Percentiles rank a stretch among this genome's conserved stretches.
Conservation (phyloP, 2,888 invertebrate species). For the Coleophora deauratella region DNA sequence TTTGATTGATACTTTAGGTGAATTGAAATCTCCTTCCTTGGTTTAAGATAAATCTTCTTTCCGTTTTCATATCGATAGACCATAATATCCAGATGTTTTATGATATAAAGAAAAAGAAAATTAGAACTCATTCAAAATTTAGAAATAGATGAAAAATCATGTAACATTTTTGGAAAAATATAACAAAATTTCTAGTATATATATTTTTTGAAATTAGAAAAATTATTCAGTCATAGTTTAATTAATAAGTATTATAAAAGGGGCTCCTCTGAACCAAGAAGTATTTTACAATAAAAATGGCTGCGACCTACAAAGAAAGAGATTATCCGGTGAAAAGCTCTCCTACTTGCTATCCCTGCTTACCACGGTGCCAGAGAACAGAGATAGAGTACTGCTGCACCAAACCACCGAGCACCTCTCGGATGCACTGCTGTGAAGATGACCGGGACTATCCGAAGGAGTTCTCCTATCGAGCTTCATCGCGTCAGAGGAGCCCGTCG, state of each 20-base stretch:
- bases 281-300: constrained; percentile 2
- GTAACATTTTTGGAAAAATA: constrained; percentile 15
- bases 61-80: too few relatives aligned
- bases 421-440: constrained; percentile 30
- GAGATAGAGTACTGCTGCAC: constrained; percentile 34
- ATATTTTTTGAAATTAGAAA: constrained; percentile 16
- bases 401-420: constrained; percentile 26
- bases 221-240: too few relatives aligned
- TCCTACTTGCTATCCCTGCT: constrained; percentile 32
- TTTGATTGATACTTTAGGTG: too few relatives aligned
- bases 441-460: too few relatives aligned
- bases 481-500: background rate
- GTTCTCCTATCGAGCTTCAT: background rate
- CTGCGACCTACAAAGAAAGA: background rate
- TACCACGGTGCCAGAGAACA: constrained; percentile 38
- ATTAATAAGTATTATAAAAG: too few relatives aligned
- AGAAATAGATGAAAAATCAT: background rate
- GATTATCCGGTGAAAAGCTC: background rate
- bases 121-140: constrained; percentile 2
- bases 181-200: constrained; percentile 25
- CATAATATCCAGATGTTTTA: too few relatives aligned
- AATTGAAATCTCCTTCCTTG: too few relatives aligned
- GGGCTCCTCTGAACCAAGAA: too few relatives aligned
- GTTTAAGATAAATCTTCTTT: too few relatives aligned
- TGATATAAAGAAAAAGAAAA: too few relatives aligned